These are phyloP conservation scores for Trachelus iudaicus DNA, from an alignment of 2,888 invertebrate genomes.

Conservation along the genomic window DNA sequence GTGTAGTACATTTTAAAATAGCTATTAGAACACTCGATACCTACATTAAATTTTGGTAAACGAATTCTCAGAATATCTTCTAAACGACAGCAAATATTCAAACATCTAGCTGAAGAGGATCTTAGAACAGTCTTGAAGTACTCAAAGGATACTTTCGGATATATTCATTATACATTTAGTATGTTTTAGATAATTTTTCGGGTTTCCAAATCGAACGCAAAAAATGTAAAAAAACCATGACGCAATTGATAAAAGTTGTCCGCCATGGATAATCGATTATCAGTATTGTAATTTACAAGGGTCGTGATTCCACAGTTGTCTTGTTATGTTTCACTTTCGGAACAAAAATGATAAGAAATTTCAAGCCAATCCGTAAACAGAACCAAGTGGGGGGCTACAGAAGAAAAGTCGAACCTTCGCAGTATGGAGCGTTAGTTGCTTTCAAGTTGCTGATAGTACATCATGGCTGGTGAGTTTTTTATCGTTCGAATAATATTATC, in stretches of 20 bases:
- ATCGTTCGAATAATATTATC: neutral
- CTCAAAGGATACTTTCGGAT: neutral
- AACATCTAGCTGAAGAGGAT: neutral
- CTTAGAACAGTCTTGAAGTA: neutral
- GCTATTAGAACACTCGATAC: no score
- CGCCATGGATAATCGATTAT: neutral
- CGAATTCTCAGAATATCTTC: neutral
- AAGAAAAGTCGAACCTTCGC: neutral
- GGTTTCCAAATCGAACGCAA: neutral
- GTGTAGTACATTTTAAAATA: neutral
- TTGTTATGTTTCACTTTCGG: neutral
- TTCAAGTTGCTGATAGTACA: neutral
- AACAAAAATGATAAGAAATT: neutral
- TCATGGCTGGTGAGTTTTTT: conserved; percentile 46
- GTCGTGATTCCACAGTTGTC: neutral
- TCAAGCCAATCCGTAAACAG: neutral
- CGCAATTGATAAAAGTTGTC: neutral
- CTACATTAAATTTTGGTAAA: no score
- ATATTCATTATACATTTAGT: neutral
- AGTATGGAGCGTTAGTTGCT: neutral
- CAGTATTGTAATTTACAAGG: neutral
- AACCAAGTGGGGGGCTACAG: neutral
- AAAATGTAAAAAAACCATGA: neutral
- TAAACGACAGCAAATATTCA: neutral
- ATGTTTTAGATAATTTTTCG: neutral